These are phyloP conservation scores for Heliconius hermathena DNA, from an alignment of 1,140 invertebrate genomes.

Conservation along the genomic window DNA sequence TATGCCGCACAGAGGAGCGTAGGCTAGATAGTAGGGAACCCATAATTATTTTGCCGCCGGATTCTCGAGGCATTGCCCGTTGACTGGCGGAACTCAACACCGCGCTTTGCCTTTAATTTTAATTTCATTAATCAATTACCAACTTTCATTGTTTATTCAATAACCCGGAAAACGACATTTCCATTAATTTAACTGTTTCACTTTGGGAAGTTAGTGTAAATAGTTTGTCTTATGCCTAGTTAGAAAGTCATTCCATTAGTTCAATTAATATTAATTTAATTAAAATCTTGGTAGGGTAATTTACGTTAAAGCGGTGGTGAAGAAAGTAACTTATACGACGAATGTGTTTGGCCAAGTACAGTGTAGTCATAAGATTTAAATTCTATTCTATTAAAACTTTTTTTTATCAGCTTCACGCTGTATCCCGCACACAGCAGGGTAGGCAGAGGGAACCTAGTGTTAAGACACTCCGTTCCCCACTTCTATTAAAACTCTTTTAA, in stretches of 20 bases:
- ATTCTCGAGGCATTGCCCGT: too few species aligned
- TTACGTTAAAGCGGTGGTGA: background rate
- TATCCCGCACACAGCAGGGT: too few species aligned
- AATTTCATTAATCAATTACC: background rate
- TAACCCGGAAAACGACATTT: background rate
- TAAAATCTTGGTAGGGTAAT: background rate
- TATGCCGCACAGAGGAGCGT: too few species aligned
- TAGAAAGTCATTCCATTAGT: background rate
- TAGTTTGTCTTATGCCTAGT: slow-evolving; percentile 8
- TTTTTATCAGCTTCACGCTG: too few species aligned
- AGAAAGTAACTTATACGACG: background rate
- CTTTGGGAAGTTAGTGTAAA: slow-evolving; percentile 15
- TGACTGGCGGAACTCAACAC: too few species aligned
- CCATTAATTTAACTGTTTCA: slow-evolving; percentile 4
- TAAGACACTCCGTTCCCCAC: too few species aligned
- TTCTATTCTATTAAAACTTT: too few species aligned
- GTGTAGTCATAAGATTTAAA: too few species aligned
- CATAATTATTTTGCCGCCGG: too few species aligned
- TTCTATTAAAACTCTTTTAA: too few species aligned
- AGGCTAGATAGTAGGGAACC: too few species aligned
- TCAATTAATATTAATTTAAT: slow-evolving; percentile 6
- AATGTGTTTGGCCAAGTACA: background rate
- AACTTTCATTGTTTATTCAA: background rate
- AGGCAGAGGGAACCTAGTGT: too few species aligned
- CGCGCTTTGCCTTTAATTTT: background rate